These are phyloP conservation scores for Brachionus paranguensis DNA, from an alignment of 1,140 invertebrate species.

Conservation along the genomic window DNA sequence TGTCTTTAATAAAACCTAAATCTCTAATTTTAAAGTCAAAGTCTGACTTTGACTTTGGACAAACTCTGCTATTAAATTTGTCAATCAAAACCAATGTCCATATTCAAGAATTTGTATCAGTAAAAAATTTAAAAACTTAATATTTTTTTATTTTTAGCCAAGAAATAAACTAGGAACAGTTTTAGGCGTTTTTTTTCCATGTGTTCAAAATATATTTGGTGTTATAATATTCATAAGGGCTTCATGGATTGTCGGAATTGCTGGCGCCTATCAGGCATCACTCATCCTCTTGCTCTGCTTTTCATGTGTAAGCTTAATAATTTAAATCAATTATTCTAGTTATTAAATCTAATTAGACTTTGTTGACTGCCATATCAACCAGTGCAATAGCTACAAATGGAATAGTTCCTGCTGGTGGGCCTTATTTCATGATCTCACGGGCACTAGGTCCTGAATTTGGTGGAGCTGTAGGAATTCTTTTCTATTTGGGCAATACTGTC, in stretches of 20 bases:
- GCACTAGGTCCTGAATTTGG: conserved; percentile 96
- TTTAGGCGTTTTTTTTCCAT: conserved; percentile 93
- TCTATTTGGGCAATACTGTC: conserved; percentile 94
- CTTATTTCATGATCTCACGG: conserved; percentile 98
- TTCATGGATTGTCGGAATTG: conserved; percentile 97
- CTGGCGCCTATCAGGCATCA: conserved; percentile 84
- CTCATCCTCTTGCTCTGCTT: conserved; percentile 91
- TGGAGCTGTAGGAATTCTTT: conserved; percentile 92
- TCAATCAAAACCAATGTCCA: too few species aligned
- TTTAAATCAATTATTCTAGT: not conserved
- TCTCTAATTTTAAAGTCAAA: too few species aligned
- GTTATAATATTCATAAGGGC: conserved; percentile 84
- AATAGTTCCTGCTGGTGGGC: conserved; percentile 92
- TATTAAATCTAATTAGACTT: conserved; percentile 60
- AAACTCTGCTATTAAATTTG: too few species aligned
- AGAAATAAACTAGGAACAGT: conserved; percentile 79
- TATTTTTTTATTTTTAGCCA: not conserved
- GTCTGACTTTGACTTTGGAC: too few species aligned
- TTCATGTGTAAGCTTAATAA: conserved; percentile 72
- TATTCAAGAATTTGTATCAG: too few species aligned
- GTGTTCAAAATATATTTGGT: conserved; percentile 87
- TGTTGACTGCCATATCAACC: conserved; percentile 96
- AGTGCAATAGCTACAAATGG: conserved; percentile 98
- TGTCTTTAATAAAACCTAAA: too few species aligned
- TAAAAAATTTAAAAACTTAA: not conserved